Conservation (phyloP, 2,797 vertebrate genomes). For the Mionectes olivaceus region DNA sequence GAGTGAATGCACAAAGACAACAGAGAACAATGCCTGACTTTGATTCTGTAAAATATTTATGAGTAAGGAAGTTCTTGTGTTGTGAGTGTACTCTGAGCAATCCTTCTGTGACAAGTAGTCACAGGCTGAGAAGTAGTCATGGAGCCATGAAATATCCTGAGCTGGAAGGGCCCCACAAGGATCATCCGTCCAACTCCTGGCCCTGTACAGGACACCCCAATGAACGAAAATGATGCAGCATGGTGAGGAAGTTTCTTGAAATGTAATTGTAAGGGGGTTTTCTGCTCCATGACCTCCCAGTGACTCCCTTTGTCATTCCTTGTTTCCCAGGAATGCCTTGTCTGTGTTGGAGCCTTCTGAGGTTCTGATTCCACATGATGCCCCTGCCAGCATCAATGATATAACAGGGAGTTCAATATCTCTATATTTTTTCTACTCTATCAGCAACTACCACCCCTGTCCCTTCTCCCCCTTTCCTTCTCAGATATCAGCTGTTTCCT, state of each 20-base stretch:
- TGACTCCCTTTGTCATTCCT: not conserved
- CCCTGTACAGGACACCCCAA: not conserved
- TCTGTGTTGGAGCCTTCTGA: not conserved
- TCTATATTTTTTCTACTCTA: not conserved
- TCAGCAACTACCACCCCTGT: not conserved
- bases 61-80: not conserved
- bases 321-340: not conserved
- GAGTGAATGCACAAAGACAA: not conserved
- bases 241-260: not conserved
- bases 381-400: not conserved
- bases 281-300: fast-evolving
- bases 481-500: not conserved
- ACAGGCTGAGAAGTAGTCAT: not conserved
- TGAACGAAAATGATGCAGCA: not conserved
- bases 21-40: not conserved
- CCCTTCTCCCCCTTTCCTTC: not conserved
- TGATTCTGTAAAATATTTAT: not conserved
- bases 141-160: not conserved
- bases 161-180: not conserved
- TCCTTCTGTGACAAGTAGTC: not conserved
- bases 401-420: not conserved
- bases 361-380: not conserved
- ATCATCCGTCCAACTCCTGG: not conserved
- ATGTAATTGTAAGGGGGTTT: not conserved
- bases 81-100: not conserved